Base-by-base conservation (phyloP, 2,888 invertebrate species). In the Callimorpha dominula region DNA sequence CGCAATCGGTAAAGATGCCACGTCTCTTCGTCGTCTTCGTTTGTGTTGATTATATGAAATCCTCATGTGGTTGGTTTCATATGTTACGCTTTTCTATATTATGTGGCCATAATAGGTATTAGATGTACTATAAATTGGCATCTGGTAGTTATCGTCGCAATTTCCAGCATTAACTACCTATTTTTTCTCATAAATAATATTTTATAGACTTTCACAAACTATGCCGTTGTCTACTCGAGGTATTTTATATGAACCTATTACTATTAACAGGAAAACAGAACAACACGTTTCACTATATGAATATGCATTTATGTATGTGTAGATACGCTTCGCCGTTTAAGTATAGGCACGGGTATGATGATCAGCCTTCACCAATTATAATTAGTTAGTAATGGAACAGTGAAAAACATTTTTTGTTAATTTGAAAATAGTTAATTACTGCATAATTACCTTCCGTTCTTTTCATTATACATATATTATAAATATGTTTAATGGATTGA, bases 91-190 rank as follows among this genome's bases (percentile, higher is more conserved):
- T 63, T 63, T 63, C 42, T 11, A 42, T 66, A 40, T 50, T 15
- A 50, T 14, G 20, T 20, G 20, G 2, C n/a, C 1, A 14, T 52
- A 15, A 67, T 49, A 54, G n/a, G 4, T 67, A n/a, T 17, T n/a
- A 42, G 1, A 68, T 57, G 6, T 0, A 54, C 12, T 20, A 31
- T 54, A 20, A 15, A 57, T 60, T 57, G 68, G 8, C 67, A 54
- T 40, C 46, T 43, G 9, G n/a, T 67, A 52, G n/a, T 1, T 42
- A 31, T 60, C 9, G 15, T 46, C 9, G 0, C 46, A 60, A 46
- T 68, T 68, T 68, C 57, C 43, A 68, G 20, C 31, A 60, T 46
- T 54, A n/a, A n/a, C n/a, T 11, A 64, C n/a, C 11, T 43, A n/a
- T 43, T 57, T 31, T 57, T 52, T 12, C 66, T 20, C n/a, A 42